These are phyloP conservation scores for Leptinotarsa haldemani DNA, from an alignment of 2,888 invertebrate genomes.

Conservation along the genomic window DNA sequence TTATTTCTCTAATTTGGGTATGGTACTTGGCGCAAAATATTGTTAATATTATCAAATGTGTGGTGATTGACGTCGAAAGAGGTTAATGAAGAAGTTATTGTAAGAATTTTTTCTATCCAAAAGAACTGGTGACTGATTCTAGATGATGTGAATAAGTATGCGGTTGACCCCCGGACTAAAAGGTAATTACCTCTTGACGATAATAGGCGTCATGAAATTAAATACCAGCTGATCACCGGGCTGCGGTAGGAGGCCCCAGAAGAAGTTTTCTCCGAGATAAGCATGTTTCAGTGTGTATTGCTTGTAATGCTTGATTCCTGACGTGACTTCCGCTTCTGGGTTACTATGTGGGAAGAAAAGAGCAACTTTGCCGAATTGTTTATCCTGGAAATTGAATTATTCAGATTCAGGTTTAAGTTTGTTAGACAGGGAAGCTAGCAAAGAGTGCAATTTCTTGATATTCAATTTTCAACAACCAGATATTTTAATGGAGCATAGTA, in stretches of 20 bases:
- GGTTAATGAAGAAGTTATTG: no score
- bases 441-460: background rate
- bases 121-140: background rate
- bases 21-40: no score
- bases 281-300: slow-evolving; percentile 83
- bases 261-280: slow-evolving; percentile 88
- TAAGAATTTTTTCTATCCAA: no score
- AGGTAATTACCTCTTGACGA: slow-evolving; percentile 73
- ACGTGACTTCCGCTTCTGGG: slow-evolving; percentile 76
- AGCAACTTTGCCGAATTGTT: slow-evolving; percentile 86
- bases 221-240: slow-evolving; percentile 85
- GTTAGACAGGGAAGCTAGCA: background rate
- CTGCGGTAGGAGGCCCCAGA: slow-evolving; percentile 91
- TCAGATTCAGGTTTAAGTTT: background rate
- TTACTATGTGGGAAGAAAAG: slow-evolving; percentile 84
- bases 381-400: slow-evolving; percentile 72
- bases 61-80: no score
- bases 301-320: slow-evolving; percentile 83
- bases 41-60: no score
- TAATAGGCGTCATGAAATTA: slow-evolving; percentile 79
- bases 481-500: no score
- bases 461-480: background rate
- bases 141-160: background rate
- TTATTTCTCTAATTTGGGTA: no score
- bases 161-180: slow-evolving; percentile 1